Base-by-base conservation (phyloP, 92 coral and sea anemone species). In the Epizoanthus stellaris region DNA sequence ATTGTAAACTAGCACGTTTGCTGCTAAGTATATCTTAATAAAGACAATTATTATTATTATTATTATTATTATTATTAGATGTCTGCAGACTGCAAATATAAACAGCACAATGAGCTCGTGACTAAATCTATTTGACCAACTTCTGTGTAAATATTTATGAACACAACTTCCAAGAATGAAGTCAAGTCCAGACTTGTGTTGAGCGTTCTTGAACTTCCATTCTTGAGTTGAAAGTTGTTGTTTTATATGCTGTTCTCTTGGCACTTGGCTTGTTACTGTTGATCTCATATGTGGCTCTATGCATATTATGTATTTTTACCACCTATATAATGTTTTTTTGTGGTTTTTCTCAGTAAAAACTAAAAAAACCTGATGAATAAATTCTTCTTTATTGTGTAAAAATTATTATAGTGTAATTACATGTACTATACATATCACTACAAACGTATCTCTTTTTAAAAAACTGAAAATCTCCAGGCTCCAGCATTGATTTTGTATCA, bases 141-240 rank as follows among this genome's bases (percentile, higher is more conserved):
- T n/a, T 60, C 77, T 52, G 53, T 73, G 23, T 60, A 60, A 73
- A 47, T 52, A 59, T 71, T 71, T 73, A 73, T 19, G 77, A 73
- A 73, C 23, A 42, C n/a, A 19, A 52, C 63, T 73, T 52, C 77
- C 12, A 47, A 73, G 77, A 73, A 60, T 19, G 60, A 71, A 71
- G n/a, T n/a, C n/a, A n/a, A n/a, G n/a, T n/a, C 76, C 43, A 43
- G 43, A 43, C 47, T 71, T 59, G 43, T 5, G 43, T 71, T 38
- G 76, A 71, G 76, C 17, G 19, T 71, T 43, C 47, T 43, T 71
- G 60, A 71, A 15, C 47, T 68, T 68, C 53, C n/a, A n/a, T n/a
- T n/a, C n/a, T n/a, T n/a, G n/a, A n/a, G n/a, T 6, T 11, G 73
- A 68, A 68, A 68, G 52, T 69, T 69, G 17, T 4, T 69, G 38